Percentiles rank a stretch among this genome's conserved stretches.
phyloP scores from a whole-genome alignment of 2,797 vertebrate species.

The Melanotaenia trifasciata region DNA sequence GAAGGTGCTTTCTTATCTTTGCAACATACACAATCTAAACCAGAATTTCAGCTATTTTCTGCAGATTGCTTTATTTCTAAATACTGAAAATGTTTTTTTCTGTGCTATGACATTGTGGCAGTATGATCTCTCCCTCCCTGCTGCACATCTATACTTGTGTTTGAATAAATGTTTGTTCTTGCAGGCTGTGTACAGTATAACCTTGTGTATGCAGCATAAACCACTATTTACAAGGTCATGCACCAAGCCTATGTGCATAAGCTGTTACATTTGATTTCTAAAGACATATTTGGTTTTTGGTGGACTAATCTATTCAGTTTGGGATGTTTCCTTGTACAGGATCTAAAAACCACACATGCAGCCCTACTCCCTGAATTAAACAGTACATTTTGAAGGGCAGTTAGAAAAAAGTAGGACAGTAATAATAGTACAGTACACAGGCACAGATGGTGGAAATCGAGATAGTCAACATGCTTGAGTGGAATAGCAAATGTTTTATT shows the following conservation, averaged over 20 bases:
- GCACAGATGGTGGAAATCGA: slow-evolving; percentile 48
- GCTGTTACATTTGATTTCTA: background rate
- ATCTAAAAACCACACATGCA: slow-evolving; percentile 13
- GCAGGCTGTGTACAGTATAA: background rate
- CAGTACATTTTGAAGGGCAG: slow-evolving; percentile 23
- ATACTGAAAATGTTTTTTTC: background rate
- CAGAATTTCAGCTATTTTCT: too few species aligned
- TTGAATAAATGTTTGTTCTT: slow-evolving; percentile 23
- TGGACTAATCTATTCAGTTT: slow-evolving; percentile 7
- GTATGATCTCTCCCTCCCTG: background rate
- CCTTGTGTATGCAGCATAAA: slow-evolving; percentile 2
- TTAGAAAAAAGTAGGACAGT: slow-evolving; percentile 18
- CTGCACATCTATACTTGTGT: background rate
- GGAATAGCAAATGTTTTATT: slow-evolving; percentile 53
- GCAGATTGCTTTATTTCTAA: background rate
- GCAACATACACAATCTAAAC: background rate
- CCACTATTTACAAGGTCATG: slow-evolving; percentile 4
- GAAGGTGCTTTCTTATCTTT: background rate
- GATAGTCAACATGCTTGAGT: slow-evolving; percentile 38
- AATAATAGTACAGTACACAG: slow-evolving; percentile 30
- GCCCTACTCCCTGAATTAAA: slow-evolving; percentile 14
- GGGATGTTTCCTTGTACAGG: slow-evolving; percentile 12
- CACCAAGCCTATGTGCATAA: background rate
- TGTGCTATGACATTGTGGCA: background rate
- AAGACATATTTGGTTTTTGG: slow-evolving; percentile 3